phyloP scores from a whole-genome alignment of 2,888 invertebrate species.

The Parnassius apollo region DNA sequence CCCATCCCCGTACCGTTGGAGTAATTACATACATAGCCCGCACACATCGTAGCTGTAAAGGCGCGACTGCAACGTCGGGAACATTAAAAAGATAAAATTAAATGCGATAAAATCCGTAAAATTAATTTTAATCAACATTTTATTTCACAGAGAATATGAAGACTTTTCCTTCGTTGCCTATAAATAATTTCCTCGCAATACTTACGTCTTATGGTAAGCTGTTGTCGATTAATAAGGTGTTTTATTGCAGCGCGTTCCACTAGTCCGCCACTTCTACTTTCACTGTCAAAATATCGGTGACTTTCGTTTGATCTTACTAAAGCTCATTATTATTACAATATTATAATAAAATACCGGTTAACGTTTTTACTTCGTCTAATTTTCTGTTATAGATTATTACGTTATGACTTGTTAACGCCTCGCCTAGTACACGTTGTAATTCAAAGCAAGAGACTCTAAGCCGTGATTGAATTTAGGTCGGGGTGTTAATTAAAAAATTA shows the following conservation, averaged over 20 bases:
- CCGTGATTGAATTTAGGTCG: too few species aligned
- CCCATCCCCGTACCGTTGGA: too few species aligned
- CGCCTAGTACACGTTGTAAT: too few species aligned
- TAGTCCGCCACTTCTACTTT: constrained; percentile 40
- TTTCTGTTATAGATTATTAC: constrained; percentile 2
- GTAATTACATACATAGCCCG: too few species aligned
- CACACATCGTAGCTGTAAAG: too few species aligned
- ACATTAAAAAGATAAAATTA: too few species aligned
- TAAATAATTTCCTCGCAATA: constrained; percentile 13
- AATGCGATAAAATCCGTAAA: too few species aligned
- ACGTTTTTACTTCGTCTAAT: neutral
- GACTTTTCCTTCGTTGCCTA: constrained; percentile 7
- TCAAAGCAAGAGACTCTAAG: too few species aligned
- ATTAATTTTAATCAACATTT: too few species aligned
- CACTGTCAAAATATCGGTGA: constrained; percentile 42
- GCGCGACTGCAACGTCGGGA: too few species aligned
- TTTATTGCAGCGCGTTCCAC: constrained; percentile 30
- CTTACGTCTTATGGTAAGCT: neutral
- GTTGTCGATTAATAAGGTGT: constrained; percentile 31
- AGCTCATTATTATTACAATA: constrained; percentile 29
- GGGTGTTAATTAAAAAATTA: too few species aligned
- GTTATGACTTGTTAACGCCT: too few species aligned
- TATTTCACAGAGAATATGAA: neutral
- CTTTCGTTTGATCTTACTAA: constrained; percentile 43
- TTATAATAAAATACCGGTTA: constrained; percentile 21